Conservation (phyloP, 2,113 vertebrate genomes). For the Diadophis punctatus region DNA sequence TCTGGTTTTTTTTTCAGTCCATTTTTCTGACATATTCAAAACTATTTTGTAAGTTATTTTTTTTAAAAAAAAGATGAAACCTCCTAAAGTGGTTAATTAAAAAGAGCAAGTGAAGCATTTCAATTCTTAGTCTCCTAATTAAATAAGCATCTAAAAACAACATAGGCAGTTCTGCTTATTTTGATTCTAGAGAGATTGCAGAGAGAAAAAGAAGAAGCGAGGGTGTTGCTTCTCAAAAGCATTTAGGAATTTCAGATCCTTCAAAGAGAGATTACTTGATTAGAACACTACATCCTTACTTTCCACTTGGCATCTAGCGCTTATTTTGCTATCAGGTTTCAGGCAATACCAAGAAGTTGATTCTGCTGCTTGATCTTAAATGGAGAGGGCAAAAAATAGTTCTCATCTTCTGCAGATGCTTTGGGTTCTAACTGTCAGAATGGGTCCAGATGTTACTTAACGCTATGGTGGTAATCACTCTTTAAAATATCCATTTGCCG, state of each 20-base stretch:
- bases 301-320: slow-evolving; percentile 49
- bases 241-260: slow-evolving; percentile 10
- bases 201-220: not conserved
- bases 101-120: not conserved
- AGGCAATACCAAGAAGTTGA: not conserved
- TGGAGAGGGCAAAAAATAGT: not conserved
- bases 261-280: slow-evolving; percentile 30
- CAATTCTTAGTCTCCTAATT: not conserved
- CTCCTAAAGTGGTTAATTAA: not conserved
- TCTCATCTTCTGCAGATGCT: not conserved
- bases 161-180: not conserved
- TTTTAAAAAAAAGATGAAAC: not conserved
- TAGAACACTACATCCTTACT: slow-evolving; percentile 24
- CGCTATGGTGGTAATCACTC: not conserved
- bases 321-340: slow-evolving; percentile 17
- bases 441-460: not conserved
- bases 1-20: not conserved
- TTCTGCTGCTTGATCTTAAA: not conserved
- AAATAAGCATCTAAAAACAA: not conserved
- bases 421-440: not conserved
- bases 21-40: not conserved
- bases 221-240: accelerated
- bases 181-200: not conserved
- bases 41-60: not conserved
- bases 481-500: not conserved